Evolutionary conservation across 2,113 vertebrate genomes (phyloP).

Genomic region (Sorex fumeus): DNA sequence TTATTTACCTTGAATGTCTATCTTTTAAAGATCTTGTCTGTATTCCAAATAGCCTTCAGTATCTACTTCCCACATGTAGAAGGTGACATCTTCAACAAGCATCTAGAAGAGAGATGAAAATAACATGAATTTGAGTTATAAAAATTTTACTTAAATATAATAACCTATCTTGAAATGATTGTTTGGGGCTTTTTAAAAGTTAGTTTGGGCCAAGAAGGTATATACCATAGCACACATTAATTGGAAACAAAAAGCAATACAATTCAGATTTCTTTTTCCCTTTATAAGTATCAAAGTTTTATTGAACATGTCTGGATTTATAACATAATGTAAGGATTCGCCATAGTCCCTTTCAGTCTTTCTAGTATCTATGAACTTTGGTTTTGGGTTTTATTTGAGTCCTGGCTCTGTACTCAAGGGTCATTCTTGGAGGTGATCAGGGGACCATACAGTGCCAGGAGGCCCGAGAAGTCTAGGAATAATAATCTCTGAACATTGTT

Average conservation of each 20-base stretch:
- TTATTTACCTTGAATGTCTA: conserved; percentile 85
- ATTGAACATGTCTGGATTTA: not conserved
- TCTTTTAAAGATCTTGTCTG: conserved; percentile 87
- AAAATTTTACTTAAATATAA: not conserved
- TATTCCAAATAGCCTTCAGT: conserved; percentile 83
- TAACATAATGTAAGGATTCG: not conserved
- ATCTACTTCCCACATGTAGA: conserved; percentile 79
- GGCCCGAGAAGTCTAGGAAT: too few species aligned
- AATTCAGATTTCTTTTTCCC: conserved; percentile 4
- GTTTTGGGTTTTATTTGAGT: not conserved
- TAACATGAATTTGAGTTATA: not conserved
- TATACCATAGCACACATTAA: not conserved
- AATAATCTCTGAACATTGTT: too few species aligned
- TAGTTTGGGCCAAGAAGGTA: not conserved
- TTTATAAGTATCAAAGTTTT: conserved; percentile 45
- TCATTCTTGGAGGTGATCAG: too few species aligned
- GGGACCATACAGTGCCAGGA: too few species aligned
- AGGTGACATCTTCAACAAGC: conserved; percentile 80
- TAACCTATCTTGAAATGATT: conserved; percentile 41
- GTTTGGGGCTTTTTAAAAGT: conserved; percentile 9
- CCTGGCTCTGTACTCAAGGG: too few species aligned
- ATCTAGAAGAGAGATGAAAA: conserved; percentile 82
- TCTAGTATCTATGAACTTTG: conserved; percentile 13
- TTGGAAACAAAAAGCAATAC: conserved; percentile 27
- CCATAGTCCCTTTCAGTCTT: not conserved